Conservation (phyloP, 2,888 invertebrate genomes). For the Campoplex nolae region DNA sequence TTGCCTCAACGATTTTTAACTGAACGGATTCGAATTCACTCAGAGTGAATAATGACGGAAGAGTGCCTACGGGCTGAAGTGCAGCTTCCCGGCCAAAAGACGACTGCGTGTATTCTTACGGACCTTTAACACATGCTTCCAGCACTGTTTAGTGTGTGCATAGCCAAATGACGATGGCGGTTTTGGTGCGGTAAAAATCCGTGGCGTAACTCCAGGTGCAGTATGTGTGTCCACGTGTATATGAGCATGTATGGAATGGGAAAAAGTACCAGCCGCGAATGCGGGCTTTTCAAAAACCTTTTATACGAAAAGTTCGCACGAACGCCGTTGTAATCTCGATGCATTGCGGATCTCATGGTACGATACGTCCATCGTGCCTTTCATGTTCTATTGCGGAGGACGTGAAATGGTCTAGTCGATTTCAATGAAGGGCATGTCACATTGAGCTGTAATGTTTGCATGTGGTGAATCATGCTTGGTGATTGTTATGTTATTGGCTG, state of each 20-base stretch:
- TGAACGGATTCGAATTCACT: slow-evolving; percentile 57
- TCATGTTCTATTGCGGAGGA: slow-evolving; percentile 44
- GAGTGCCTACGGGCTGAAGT: slow-evolving; percentile 53
- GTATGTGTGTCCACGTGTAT: slow-evolving; percentile 5
- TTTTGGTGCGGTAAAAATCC: slow-evolving; percentile 31
- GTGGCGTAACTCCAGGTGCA: slow-evolving; percentile 34
- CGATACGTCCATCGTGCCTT: slow-evolving; percentile 64
- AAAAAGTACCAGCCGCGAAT: slow-evolving; percentile 39
- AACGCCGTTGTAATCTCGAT: slow-evolving; percentile 76
- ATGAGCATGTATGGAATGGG: slow-evolving; percentile 12
- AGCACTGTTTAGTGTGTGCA: slow-evolving; percentile 33
- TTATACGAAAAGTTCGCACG: slow-evolving; percentile 76
- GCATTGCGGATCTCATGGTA: slow-evolving; percentile 74
- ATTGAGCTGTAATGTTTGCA: slow-evolving; percentile 21
- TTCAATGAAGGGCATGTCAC: slow-evolving; percentile 59
- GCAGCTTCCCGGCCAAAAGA: slow-evolving; percentile 38
- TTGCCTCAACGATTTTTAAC: slow-evolving; percentile 61
- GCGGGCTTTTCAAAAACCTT: slow-evolving; percentile 69
- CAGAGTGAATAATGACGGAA: slow-evolving; percentile 61
- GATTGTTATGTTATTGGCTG: slow-evolving; percentile 24
- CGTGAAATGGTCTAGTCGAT: slow-evolving; percentile 58
- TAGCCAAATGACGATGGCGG: slow-evolving; percentile 20
- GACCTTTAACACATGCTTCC: slow-evolving; percentile 26
- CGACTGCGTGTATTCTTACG: slow-evolving; percentile 54
- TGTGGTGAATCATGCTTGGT: not conserved